These are phyloP conservation scores for Drosophila kuntzei DNA, from an alignment of 2,888 invertebrate genomes.

Conservation along the genomic window DNA sequence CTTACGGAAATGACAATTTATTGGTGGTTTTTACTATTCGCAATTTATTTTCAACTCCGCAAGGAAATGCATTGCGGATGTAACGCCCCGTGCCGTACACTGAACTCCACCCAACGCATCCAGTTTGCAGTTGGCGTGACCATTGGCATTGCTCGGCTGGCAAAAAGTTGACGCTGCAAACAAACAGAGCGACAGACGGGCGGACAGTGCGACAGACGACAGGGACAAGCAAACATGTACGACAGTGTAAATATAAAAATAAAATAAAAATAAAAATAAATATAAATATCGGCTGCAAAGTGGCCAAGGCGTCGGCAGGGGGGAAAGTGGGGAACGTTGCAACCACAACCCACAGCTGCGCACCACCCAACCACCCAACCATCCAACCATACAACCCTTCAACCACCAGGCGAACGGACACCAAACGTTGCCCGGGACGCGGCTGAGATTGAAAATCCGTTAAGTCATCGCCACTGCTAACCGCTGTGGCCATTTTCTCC, in stretches of 20 bases:
- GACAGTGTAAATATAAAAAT: constrained; percentile 77
- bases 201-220: constrained; percentile 21
- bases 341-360: constrained; percentile 37
- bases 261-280: constrained; percentile 69
- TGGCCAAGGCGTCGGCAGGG: constrained; percentile 55
- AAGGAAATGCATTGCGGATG: constrained; percentile 82
- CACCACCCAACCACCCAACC: constrained; percentile 3
- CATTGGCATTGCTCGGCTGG: constrained; percentile 41
- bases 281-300: constrained; percentile 82
- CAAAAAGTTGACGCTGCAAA: constrained; percentile 72
- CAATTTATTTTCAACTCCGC: constrained; percentile 80
- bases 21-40: constrained; percentile 81
- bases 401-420: constrained; percentile 5
- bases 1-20: constrained; percentile 82
- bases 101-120: neutral
- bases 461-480: constrained; percentile 81
- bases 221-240: constrained; percentile 65
- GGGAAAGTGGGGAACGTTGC: neutral
- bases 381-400: neutral
- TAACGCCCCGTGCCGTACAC: constrained; percentile 52
- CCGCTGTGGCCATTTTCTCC: constrained; percentile 59
- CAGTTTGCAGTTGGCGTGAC: constrained; percentile 25
- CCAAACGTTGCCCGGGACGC: constrained; percentile 30
- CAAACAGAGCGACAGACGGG: constrained; percentile 52
- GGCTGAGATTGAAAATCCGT: constrained; percentile 80